These are phyloP conservation scores for Zophobas atratus DNA, from an alignment of 1,140 invertebrate genomes.

Conservation along the genomic window DNA sequence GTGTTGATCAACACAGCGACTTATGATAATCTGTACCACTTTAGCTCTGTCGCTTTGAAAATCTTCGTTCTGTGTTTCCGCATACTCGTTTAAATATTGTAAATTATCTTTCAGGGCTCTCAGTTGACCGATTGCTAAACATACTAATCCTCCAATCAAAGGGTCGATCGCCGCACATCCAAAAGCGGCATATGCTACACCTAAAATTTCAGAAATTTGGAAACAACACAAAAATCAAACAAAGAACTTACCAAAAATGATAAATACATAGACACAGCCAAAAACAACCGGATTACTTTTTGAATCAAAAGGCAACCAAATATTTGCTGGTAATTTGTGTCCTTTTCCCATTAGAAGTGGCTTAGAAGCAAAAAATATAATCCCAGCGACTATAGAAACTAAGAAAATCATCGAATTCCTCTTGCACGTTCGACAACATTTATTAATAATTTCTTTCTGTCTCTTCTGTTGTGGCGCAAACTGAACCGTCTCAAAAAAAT, in stretches of 20 bases:
- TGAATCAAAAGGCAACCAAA: neutral
- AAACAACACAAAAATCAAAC: neutral
- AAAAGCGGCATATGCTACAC: neutral
- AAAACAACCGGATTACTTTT: neutral
- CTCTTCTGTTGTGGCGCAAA: neutral
- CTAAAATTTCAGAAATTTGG: neutral
- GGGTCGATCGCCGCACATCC: neutral
- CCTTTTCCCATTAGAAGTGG: neutral
- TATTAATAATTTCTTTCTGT: neutral
- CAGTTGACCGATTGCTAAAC: neutral
- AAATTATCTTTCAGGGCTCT: constrained; percentile 10
- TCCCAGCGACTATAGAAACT: neutral
- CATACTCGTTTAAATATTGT: constrained; percentile 6
- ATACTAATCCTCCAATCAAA: neutral
- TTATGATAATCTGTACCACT: too few relatives aligned
- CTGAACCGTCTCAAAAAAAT: neutral
- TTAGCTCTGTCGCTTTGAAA: too few relatives aligned
- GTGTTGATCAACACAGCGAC: too few relatives aligned
- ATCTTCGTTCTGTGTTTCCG: neutral
- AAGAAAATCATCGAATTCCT: constrained; percentile 3
- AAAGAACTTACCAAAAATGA: neutral
- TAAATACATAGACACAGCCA: neutral
- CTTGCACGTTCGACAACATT: neutral
- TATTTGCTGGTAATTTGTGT: neutral
- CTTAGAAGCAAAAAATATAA: neutral